Base-by-base conservation (phyloP, 2,888 invertebrate species). In the Eurytoma californica region DNA sequence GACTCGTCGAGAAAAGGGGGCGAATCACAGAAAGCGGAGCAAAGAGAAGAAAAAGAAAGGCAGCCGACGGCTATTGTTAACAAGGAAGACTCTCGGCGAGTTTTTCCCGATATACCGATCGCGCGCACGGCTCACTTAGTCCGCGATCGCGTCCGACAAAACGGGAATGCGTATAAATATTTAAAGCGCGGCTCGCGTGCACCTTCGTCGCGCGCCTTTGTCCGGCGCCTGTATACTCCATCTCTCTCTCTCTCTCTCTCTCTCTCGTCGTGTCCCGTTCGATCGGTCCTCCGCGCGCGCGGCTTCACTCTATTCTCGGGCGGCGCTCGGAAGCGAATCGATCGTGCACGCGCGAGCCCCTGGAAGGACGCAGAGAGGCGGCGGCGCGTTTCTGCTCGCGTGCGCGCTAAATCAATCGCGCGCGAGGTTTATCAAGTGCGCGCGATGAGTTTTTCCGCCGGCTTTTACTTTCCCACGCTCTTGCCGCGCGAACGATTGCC, bases 351-450 rank as follows among this genome's bases (percentile, higher is more conserved):
- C 39, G 53, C 47, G 49, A 47, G n/a, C 67, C 61, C 24, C 24
- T n/a, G 61, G 39, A n/a, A n/a, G 47, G 18, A 72, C 47, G 7
- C 5, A 3, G 3, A 39, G 55, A 7, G 30, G 20, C 39, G 47
- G 24, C 13, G 18, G n/a, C 55, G 47, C 24, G 20, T 47, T 69
- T 58, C 49, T 18, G 18, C 30, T 67, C 58, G 53, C 9, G 20
- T 30, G 39, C 24, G 61, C 57, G 57, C 20, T 51, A 70, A 55
- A 65, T 76, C 76, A 70, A 76, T 76, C 39, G 65, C 14, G 30
- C 57, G 76, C 57, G 65, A 76, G 69, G 69, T 69, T 75, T 63
- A 76, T 76, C 75, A 69, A 69, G 20, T 60, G 18, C 60, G 18
- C 60, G 53, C 57, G 13, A 68, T 57, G 49, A 65, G 28, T 70